Percentiles rank a stretch among this genome's conserved stretches.
phyloP scores from a whole-genome alignment of 2,888 invertebrate genomes.

The Euzetes globulus region DNA sequence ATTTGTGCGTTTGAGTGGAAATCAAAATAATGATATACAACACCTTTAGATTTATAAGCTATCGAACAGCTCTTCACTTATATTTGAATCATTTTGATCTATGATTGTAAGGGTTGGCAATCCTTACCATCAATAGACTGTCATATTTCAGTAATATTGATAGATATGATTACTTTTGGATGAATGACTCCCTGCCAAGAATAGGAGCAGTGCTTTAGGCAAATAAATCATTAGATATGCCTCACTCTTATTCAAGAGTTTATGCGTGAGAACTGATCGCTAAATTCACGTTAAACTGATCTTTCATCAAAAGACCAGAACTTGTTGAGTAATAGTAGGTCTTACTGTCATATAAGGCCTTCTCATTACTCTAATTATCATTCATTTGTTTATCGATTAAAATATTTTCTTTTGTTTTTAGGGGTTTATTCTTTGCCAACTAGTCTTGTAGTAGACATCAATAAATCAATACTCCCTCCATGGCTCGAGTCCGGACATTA shows the following conservation, averaged over 20 bases:
- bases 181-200: not conserved
- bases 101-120: not conserved
- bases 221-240: conserved; percentile 14
- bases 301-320: too few relatives aligned
- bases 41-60: conserved; percentile 5
- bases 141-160: conserved; percentile 10
- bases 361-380: not conserved
- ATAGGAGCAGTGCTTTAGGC: not conserved
- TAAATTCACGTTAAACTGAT: too few relatives aligned
- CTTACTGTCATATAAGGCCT: not conserved
- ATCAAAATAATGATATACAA: conserved; percentile 3
- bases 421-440: not conserved
- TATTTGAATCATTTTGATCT: not conserved
- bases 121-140: not conserved
- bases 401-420: not conserved
- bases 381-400: not conserved
- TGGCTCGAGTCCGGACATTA: conserved; percentile 22
- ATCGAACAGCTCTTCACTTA: not conserved
- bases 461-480: conserved; percentile 13
- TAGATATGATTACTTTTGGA: conserved; percentile 5
- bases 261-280: not conserved
- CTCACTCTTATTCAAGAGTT: too few relatives aligned
- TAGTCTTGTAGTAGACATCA: conserved; percentile 5
- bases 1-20: not conserved
- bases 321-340: not conserved